Conservation (phyloP, 2,888 invertebrate genomes). For the Oscheius sp. region DNA sequence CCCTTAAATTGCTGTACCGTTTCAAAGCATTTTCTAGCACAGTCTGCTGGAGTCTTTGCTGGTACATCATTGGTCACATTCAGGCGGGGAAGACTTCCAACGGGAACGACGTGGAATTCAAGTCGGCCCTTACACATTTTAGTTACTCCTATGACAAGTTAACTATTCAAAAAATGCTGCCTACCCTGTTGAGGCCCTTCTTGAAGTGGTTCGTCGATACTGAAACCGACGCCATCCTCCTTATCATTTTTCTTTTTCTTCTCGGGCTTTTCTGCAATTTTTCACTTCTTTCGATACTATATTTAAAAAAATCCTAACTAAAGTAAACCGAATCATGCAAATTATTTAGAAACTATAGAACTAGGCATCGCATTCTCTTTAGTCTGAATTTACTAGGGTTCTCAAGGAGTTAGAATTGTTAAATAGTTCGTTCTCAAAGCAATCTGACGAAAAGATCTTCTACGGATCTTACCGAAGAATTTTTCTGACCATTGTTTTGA, state of each 20-base stretch:
- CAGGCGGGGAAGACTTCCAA: constrained; percentile 59
- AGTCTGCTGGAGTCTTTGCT: constrained; percentile 67
- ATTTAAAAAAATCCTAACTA: neutral
- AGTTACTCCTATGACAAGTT: constrained; percentile 37
- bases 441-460: no score
- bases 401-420: no score
- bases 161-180: neutral
- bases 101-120: constrained; percentile 66
- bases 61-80: constrained; percentile 69
- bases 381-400: no score
- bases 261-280: constrained; percentile 10
- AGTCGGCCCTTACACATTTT: constrained; percentile 58
- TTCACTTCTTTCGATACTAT: neutral
- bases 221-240: constrained; percentile 29
- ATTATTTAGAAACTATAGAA: neutral
- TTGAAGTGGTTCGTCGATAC: constrained; percentile 22
- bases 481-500: no score
- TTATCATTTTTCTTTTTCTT: constrained; percentile 27
- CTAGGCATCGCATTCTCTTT: no score
- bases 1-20: constrained; percentile 36
- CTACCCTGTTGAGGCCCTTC: constrained; percentile 17
- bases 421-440: no score
- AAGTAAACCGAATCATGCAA: constrained; percentile 16
- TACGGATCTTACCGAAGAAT: no score
- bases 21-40: constrained; percentile 68